phyloP scores from a whole-genome alignment of 2,797 vertebrate genomes.

The Phoeniculus purpureus region DNA sequence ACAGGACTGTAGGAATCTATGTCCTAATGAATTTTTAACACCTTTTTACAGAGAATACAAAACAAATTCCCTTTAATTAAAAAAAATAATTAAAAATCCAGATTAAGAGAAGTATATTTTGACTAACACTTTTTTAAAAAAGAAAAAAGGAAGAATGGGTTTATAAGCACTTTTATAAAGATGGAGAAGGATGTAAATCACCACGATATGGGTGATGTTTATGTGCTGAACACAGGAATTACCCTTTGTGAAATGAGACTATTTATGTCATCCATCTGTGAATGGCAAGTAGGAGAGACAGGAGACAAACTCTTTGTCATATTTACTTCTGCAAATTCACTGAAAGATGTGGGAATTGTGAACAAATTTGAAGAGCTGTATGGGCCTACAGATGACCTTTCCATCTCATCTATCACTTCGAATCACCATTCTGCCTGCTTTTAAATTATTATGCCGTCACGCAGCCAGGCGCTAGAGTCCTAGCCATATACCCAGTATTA shows the following conservation, averaged over 20 bases:
- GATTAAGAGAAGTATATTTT: neutral
- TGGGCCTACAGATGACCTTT: neutral
- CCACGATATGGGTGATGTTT: neutral
- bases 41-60: neutral
- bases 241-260: neutral
- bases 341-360: neutral
- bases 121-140: neutral
- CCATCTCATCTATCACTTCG: neutral
- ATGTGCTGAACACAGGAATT: neutral
- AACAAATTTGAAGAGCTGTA: neutral
- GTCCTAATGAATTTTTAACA: neutral
- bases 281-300: neutral
- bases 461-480: neutral
- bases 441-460: neutral
- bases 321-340: neutral
- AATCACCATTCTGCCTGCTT: neutral
- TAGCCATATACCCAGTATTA: neutral
- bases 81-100: neutral
- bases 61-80: neutral
- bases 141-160: neutral
- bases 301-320: neutral
- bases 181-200: neutral
- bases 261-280: neutral
- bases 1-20: neutral
- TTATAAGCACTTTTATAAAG: neutral